These are phyloP conservation scores for Knipowitschia caucasica DNA, from an alignment of 2,797 vertebrate genomes.

Conservation along the genomic window DNA sequence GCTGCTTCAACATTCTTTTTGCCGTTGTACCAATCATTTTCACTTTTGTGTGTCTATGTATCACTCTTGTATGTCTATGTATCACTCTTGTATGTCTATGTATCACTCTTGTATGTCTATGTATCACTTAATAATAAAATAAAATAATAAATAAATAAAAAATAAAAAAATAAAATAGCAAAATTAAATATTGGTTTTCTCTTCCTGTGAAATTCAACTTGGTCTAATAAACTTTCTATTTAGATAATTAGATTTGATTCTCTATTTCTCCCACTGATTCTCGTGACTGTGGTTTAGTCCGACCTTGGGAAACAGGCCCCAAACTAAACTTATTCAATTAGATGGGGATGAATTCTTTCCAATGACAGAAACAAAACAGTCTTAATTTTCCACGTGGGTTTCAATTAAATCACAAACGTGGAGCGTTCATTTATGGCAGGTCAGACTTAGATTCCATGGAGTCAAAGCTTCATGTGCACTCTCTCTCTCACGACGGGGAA, in stretches of 20 bases:
- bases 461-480: conserved; percentile 59
- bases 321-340: conserved; percentile 44
- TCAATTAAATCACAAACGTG: conserved; percentile 43
- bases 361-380: conserved; percentile 29
- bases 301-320: conserved; percentile 32
- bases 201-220: no score
- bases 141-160: no score
- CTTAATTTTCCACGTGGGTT: conserved; percentile 35
- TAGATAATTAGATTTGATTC: not conserved
- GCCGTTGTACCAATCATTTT: no score
- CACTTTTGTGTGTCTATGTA: no score
- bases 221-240: no score
- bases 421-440: conserved; percentile 55
- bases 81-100: no score
- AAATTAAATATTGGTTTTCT: no score
- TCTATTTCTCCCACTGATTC: not conserved
- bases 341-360: conserved; percentile 21
- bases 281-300: conserved; percentile 30
- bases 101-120: no score
- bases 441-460: conserved; percentile 49
- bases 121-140: no score
- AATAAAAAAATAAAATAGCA: no score
- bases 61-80: no score
- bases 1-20: no score
- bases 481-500: not conserved